Conservation (phyloP, 1,140 invertebrate species). For the Saccostrea glomerata region DNA sequence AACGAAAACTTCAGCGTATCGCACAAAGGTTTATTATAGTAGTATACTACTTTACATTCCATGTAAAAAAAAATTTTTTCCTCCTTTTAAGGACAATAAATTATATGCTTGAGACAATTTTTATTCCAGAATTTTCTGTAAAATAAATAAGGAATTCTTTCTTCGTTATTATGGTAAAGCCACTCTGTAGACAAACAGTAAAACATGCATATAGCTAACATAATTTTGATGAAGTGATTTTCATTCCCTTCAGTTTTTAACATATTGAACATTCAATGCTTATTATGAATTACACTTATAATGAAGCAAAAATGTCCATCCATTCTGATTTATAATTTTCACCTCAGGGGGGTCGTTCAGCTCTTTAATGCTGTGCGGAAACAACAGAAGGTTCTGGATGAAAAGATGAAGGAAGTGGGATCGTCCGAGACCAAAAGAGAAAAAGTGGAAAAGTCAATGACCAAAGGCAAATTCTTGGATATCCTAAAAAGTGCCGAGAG, state of each 20-base stretch:
- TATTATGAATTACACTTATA: too few relatives aligned
- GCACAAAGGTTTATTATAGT: slow-evolving; percentile 84
- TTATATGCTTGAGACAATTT: too few relatives aligned
- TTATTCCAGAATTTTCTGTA: too few relatives aligned
- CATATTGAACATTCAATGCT: too few relatives aligned
- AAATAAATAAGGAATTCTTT: too few relatives aligned
- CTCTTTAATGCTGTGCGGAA: slow-evolving; percentile 93
- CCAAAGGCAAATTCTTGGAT: slow-evolving; percentile 90
- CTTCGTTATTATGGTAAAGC: too few relatives aligned
- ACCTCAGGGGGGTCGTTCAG: slow-evolving; percentile 90
- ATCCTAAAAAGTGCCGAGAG: slow-evolving; percentile 85
- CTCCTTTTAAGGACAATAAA: too few relatives aligned
- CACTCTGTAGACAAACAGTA: too few relatives aligned
- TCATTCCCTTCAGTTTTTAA: too few relatives aligned
- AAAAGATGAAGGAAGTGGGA: slow-evolving; percentile 86
- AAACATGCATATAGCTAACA: too few relatives aligned
- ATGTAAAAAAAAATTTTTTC: too few relatives aligned
- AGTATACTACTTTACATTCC: neutral
- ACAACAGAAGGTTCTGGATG: slow-evolving; percentile 89
- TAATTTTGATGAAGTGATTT: too few relatives aligned
- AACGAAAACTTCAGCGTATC: slow-evolving; percentile 88
- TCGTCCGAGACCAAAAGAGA: slow-evolving; percentile 89
- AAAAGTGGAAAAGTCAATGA: slow-evolving; percentile 89
- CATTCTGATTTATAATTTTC: slow-evolving; percentile 63
- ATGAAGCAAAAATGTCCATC: neutral